A percentile compares a stretch with the other conserved stretches of the same genome.
Evolutionary conservation across 1,140 invertebrate genomes (phyloP).

Genomic region (Drosophila bocqueti): DNA sequence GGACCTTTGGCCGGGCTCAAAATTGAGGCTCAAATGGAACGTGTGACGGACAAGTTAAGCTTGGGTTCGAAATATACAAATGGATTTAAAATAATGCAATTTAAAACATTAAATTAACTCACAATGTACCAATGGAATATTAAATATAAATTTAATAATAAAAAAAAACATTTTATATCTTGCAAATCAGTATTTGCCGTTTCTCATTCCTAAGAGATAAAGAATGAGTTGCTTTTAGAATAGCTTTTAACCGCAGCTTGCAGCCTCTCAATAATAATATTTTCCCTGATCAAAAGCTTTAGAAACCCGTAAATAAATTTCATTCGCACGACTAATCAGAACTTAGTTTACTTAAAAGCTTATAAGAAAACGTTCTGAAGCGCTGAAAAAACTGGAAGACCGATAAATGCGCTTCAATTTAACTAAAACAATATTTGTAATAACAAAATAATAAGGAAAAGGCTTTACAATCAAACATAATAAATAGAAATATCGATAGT

Average conservation of each 20-base stretch:
- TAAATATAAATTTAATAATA: too few species aligned
- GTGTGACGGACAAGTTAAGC: conserved; percentile 32
- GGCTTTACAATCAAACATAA: too few species aligned
- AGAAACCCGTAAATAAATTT: background rate
- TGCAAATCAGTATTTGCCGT: too few species aligned
- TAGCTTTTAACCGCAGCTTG: background rate
- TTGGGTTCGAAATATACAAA: background rate
- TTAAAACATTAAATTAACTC: background rate
- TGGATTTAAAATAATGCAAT: background rate
- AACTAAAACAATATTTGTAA: background rate
- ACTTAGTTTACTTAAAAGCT: background rate
- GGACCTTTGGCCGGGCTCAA: conserved; percentile 9
- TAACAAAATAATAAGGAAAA: too few species aligned
- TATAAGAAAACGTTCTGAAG: background rate
- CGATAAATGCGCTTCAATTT: background rate
- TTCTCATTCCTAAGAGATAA: background rate
- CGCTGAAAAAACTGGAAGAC: background rate
- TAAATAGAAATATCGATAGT: too few species aligned
- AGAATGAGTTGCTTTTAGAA: background rate
- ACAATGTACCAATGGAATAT: too few species aligned
- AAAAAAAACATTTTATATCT: too few species aligned
- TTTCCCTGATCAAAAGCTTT: background rate
- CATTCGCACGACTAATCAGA: background rate
- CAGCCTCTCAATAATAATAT: background rate
- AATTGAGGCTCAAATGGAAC: conserved; percentile 22